phyloP scores from a whole-genome alignment of 2,888 invertebrate genomes.

The Hofmannophila pseudospretella region DNA sequence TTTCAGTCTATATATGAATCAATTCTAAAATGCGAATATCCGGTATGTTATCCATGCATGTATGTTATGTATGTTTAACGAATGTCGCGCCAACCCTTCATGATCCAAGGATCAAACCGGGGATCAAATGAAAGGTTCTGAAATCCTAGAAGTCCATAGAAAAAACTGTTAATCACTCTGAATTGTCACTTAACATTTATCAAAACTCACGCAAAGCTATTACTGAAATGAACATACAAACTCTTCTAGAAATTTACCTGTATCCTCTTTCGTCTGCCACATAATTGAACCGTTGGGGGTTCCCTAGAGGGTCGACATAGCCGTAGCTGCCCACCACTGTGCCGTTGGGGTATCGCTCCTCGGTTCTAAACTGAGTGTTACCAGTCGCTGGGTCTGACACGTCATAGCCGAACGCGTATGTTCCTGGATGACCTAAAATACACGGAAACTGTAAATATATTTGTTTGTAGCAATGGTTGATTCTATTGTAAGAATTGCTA shows the following conservation, averaged over 20 bases:
- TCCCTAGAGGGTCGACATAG: slow-evolving; percentile 80
- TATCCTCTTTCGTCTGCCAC: slow-evolving; percentile 82
- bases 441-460: no score
- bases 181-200: no score
- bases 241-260: slow-evolving; percentile 49
- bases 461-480: no score
- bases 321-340: slow-evolving; percentile 86
- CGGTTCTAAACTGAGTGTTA: slow-evolving; percentile 84
- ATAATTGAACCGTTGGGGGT: slow-evolving; percentile 79
- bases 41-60: no score
- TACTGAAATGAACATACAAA: not conserved
- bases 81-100: no score
- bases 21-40: no score
- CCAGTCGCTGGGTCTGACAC: slow-evolving; percentile 80
- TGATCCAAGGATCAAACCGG: no score
- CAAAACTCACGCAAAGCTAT: not conserved
- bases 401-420: slow-evolving; percentile 86
- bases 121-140: no score
- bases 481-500: no score
- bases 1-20: no score
- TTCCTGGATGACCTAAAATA: slow-evolving; percentile 70
- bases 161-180: not conserved
- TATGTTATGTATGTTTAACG: no score
- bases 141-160: no score
- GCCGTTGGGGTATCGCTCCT: slow-evolving; percentile 83